A percentile compares a stretch with the other conserved stretches of the same genome.
These are phyloP conservation scores for Microplitis demolitor DNA, from an alignment of 1,140 invertebrate genomes.

Conservation along the genomic window DNA sequence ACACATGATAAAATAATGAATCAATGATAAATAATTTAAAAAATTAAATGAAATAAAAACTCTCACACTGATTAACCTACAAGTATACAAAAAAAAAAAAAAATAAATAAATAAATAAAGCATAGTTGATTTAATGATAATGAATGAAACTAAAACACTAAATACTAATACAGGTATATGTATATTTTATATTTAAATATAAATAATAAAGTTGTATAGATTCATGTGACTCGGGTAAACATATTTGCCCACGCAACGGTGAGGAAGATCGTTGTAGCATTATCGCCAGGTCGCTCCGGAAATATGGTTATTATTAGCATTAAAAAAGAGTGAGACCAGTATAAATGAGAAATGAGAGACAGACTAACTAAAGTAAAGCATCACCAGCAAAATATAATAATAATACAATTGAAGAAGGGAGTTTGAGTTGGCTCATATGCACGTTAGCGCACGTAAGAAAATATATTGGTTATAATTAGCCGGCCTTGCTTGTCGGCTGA, in stretches of 20 bases:
- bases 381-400: not conserved
- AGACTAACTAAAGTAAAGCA: too few species aligned
- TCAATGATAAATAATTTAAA: too few species aligned
- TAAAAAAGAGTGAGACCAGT: not conserved
- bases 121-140: too few species aligned
- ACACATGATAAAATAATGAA: too few species aligned
- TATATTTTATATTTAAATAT: not conserved
- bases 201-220: not conserved
- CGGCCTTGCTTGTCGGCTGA: constrained; percentile 52
- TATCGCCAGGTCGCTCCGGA: not conserved
- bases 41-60: too few species aligned
- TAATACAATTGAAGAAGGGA: not conserved
- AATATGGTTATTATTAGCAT: not conserved
- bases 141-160: not conserved
- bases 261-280: not conserved
- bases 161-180: not conserved
- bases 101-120: too few species aligned
- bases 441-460: constrained; percentile 26
- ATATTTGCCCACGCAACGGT: not conserved
- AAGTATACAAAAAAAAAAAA: too few species aligned
- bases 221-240: not conserved
- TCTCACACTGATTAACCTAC: too few species aligned
- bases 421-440: not conserved
- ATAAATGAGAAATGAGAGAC: not conserved
- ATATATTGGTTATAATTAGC: constrained; percentile 54